Evolutionary conservation across 2,888 invertebrate species (phyloP).

Genomic region (Oscheius sp.): DNA sequence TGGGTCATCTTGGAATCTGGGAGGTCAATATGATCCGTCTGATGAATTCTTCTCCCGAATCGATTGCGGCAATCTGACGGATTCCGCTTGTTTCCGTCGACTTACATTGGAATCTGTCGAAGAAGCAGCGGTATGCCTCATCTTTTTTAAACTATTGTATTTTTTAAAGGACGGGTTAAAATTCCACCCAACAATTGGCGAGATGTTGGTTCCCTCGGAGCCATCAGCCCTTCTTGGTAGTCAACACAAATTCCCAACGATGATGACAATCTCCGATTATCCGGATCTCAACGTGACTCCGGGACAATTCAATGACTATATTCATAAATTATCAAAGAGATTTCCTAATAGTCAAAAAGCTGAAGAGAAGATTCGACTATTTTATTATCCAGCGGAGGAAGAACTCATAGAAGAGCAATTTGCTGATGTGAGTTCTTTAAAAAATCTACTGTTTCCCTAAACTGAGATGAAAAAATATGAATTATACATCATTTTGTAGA

Average conservation of each 20-base stretch:
- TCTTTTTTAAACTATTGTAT: neutral
- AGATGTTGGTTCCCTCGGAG: conserved; percentile 15
- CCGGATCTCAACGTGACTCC: neutral
- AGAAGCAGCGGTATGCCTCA: conserved; percentile 7
- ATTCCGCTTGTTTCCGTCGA: conserved; percentile 5
- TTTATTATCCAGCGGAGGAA: conserved; percentile 19
- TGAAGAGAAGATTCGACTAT: neutral
- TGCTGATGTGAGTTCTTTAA: conserved; percentile 5
- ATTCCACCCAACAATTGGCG: conserved; percentile 14
- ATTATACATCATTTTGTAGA: too few relatives aligned
- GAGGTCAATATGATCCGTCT: conserved; percentile 4
- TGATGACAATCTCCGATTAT: conserved; percentile 8
- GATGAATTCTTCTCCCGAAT: conserved; percentile 19
- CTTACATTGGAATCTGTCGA: conserved; percentile 5
- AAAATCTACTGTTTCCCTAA: too few relatives aligned
- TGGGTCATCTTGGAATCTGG: conserved; percentile 15
- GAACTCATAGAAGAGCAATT: conserved; percentile 23
- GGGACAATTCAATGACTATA: neutral
- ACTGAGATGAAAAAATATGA: too few relatives aligned
- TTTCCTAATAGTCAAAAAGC: conserved; percentile 1
- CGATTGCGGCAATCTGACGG: conserved; percentile 15
- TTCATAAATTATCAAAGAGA: neutral
- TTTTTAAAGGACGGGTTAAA: conserved; percentile 1
- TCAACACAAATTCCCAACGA: conserved; percentile 6
- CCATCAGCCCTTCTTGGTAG: conserved; percentile 14